Evolutionary conservation across 1,140 invertebrate genomes (phyloP).

Genomic region (Linepithema humile): DNA sequence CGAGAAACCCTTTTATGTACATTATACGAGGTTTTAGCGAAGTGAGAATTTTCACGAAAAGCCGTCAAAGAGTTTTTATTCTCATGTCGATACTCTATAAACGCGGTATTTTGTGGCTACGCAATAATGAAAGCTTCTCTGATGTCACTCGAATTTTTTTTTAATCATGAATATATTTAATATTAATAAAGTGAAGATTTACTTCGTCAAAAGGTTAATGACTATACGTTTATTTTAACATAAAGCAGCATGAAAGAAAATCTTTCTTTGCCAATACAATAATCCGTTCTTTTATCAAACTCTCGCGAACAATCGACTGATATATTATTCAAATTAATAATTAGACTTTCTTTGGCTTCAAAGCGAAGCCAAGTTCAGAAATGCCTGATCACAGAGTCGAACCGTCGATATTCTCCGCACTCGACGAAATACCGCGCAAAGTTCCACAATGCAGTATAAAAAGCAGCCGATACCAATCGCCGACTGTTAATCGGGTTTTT

Average conservation of each 20-base stretch:
- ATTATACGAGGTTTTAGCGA: not conserved
- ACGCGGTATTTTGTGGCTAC: not conserved
- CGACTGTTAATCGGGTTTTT: slow-evolving; percentile 51
- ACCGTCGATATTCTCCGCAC: slow-evolving; percentile 19
- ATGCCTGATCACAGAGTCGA: not conserved
- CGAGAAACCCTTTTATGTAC: slow-evolving; percentile 30
- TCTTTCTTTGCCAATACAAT: not conserved
- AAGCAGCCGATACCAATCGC: slow-evolving; percentile 48
- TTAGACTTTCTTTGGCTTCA: slow-evolving; percentile 20
- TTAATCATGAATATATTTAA: not conserved
- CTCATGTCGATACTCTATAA: slow-evolving; percentile 34
- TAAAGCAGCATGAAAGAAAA: not conserved
- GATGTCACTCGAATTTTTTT: not conserved
- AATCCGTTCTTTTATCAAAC: not conserved
- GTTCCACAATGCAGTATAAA: slow-evolving; percentile 38
- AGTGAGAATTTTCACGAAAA: slow-evolving; percentile 38
- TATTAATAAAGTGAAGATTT: not conserved
- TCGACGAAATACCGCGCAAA: slow-evolving; percentile 15
- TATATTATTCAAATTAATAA: slow-evolving; percentile 45
- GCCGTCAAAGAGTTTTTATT: slow-evolving; percentile 30
- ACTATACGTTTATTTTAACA: not conserved
- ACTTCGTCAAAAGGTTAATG: not conserved
- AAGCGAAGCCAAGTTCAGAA: slow-evolving; percentile 6
- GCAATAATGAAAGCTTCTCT: not conserved
- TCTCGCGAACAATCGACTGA: not conserved